phyloP scores from a whole-genome alignment of 2,888 invertebrate genomes.

The Tenthredo amoena region DNA sequence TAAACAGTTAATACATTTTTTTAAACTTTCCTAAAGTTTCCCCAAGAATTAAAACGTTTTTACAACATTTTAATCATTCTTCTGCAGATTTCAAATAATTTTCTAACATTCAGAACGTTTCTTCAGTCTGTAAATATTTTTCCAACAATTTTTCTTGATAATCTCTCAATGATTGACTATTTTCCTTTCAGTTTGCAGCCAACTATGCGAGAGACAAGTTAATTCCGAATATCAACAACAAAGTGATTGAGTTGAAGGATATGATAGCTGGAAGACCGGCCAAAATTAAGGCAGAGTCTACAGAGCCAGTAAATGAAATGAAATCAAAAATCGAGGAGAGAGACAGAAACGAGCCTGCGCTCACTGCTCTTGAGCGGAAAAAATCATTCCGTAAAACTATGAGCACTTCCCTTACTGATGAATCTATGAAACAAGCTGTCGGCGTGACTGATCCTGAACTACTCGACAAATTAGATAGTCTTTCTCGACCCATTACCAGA shows the following conservation, averaged over 20 bases:
- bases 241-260: constrained; percentile 87
- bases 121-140: not conserved
- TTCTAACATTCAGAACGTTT: not conserved
- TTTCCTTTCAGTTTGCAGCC: constrained; percentile 86
- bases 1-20: not conserved
- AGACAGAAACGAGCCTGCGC: constrained; percentile 65
- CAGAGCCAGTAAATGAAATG: constrained; percentile 72
- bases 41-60: not conserved
- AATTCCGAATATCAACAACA: constrained; percentile 88
- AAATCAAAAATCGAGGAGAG: constrained; percentile 78
- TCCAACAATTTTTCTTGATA: not conserved
- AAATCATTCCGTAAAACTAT: constrained; percentile 85
- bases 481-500: constrained; percentile 78
- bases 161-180: not conserved
- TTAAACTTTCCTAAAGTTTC: not conserved
- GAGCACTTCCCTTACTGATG: constrained; percentile 81
- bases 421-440: constrained; percentile 77
- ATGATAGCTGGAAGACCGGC: constrained; percentile 82
- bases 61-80: not conserved
- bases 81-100: not conserved
- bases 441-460: constrained; percentile 86
- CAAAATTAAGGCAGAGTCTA: constrained; percentile 68
- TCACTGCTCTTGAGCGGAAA: constrained; percentile 80
- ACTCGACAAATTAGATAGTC: constrained; percentile 83
- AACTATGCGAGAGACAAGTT: constrained; percentile 95